phyloP scores from a whole-genome alignment of 30 jellyfish, hydroid and myxozoan genomes.

The Turritopsis dohrnii region DNA sequence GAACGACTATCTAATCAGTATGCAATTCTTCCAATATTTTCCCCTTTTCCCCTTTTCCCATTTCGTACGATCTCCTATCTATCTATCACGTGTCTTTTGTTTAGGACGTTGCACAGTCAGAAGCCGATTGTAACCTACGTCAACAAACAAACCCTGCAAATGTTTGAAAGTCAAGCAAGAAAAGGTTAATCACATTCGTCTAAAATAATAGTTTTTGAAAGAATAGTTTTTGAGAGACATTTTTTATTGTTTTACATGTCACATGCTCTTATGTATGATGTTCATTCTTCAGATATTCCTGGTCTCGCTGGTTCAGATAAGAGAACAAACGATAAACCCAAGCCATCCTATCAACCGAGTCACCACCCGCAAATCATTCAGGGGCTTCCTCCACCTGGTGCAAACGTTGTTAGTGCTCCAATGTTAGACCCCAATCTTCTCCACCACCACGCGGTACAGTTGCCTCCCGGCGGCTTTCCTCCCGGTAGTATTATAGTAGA shows the following conservation, averaged over 20 bases:
- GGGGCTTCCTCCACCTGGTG: conserved; percentile 52
- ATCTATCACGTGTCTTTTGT: background rate
- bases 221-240: background rate
- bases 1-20: conserved; percentile 84
- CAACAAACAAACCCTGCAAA: conserved; percentile 75
- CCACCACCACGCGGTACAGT: conserved; percentile 22
- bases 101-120: conserved; percentile 73
- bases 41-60: background rate
- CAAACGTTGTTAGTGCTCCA: conserved; percentile 38
- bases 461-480: conserved; percentile 33
- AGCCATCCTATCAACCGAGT: background rate
- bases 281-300: background rate
- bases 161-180: conserved; percentile 86
- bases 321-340: conserved; percentile 8
- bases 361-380: conserved; percentile 33
- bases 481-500: conserved; percentile 36
- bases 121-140: conserved; percentile 85
- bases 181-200: conserved; percentile 44
- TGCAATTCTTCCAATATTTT: conserved; percentile 17
- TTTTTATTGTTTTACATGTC: background rate
- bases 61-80: background rate
- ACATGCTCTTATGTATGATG: no score
- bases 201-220: no score
- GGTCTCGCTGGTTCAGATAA: conserved; percentile 18
- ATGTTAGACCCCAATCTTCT: conserved; percentile 26